Conservation (phyloP, 1,140 invertebrate genomes). For the Macrosteles quadrilineatus region DNA sequence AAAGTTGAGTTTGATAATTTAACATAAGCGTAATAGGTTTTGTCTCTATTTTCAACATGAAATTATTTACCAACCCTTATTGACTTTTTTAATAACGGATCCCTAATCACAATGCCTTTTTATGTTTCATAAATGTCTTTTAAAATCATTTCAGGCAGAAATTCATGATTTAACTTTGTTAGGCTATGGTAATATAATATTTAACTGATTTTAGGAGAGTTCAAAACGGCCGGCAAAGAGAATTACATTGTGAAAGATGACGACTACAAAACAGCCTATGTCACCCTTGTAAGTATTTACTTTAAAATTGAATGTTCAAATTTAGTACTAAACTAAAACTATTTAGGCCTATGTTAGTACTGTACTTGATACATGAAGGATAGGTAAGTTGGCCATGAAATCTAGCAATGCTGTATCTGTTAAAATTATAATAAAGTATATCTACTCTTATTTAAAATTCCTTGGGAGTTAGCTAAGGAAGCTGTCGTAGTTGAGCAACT, state of each 20-base stretch:
- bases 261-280: conserved; percentile 80
- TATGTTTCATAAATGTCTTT: too few species aligned
- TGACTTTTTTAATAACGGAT: too few species aligned
- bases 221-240: conserved; percentile 42
- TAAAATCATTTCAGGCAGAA: too few species aligned
- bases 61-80: too few species aligned
- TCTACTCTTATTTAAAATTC: background rate
- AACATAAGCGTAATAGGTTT: too few species aligned
- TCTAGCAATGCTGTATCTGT: background rate
- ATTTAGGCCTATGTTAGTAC: background rate
- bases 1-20: too few species aligned
- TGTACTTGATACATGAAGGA: background rate
- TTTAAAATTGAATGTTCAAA: background rate
- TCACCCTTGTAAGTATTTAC: conserved; percentile 67
- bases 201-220: conserved; percentile 35
- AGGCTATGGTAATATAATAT: too few species aligned
- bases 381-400: background rate
- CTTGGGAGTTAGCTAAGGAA: too few species aligned
- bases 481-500: too few species aligned
- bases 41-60: too few species aligned
- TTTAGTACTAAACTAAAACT: background rate
- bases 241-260: conserved; percentile 78
- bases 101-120: too few species aligned
- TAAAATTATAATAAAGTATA: background rate
- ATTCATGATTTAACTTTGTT: too few species aligned